phyloP scores from a whole-genome alignment of 2,113 vertebrate genomes.

The Otis tarda region DNA sequence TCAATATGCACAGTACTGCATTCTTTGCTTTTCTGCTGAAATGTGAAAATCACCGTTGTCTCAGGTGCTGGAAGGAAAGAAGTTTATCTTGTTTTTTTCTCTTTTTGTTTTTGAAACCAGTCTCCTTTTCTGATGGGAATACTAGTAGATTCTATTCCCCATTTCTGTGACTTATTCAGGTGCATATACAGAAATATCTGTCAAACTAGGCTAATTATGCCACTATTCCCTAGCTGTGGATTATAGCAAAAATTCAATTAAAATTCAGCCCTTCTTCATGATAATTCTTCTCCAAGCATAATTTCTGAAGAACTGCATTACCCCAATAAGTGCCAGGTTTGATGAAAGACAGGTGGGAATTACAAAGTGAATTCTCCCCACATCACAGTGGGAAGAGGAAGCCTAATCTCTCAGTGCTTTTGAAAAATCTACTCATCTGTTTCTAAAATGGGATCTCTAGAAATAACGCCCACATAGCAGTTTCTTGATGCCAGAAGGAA shows the following conservation, averaged over 20 bases:
- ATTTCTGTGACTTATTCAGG: background rate
- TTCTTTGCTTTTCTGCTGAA: no score
- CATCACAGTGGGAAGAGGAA: background rate
- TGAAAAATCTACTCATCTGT: background rate
- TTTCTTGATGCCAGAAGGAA: background rate
- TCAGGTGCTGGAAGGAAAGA: background rate
- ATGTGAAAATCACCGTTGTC: background rate
- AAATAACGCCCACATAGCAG: background rate
- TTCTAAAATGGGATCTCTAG: background rate
- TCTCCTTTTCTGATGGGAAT: background rate
- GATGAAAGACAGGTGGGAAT: background rate
- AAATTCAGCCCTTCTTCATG: background rate
- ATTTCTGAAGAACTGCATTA: background rate
- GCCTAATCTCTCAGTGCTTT: background rate
- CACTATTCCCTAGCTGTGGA: background rate
- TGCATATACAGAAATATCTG: background rate
- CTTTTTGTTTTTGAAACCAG: background rate
- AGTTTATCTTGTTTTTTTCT: background rate
- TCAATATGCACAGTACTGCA: no score
- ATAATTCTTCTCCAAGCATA: background rate
- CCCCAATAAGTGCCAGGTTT: background rate
- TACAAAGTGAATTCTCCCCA: background rate
- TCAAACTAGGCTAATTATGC: conserved; percentile 22
- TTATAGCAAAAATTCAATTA: background rate
- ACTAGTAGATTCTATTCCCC: background rate